These are phyloP conservation scores for Anolis sagrei DNA, from an alignment of 2,113 vertebrate genomes.

Conservation along the genomic window DNA sequence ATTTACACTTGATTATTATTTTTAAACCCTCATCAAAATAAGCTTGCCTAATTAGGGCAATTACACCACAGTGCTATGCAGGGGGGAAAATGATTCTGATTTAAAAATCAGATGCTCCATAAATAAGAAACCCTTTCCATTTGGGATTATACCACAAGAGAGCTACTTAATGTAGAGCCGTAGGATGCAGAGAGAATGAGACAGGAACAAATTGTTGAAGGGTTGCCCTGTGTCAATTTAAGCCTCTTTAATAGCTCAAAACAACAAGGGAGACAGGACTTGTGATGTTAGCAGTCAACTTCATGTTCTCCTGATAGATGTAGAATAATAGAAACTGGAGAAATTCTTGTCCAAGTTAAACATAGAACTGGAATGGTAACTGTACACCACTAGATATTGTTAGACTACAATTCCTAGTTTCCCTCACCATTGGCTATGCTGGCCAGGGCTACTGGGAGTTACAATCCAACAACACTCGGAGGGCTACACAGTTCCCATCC, in stretches of 20 bases:
- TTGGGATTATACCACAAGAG: constrained; percentile 41
- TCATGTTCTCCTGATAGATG: too few species aligned
- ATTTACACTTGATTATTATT: constrained; percentile 78
- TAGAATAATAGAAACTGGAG: too few species aligned
- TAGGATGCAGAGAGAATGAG: neutral
- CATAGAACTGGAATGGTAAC: too few species aligned
- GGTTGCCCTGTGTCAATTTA: neutral
- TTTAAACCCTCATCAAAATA: constrained; percentile 80
- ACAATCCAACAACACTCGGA: too few species aligned
- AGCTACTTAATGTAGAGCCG: constrained; percentile 54
- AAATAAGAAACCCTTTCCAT: constrained; percentile 63
- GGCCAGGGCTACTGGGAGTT: too few species aligned
- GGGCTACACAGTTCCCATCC: too few species aligned
- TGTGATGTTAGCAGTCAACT: neutral
- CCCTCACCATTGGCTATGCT: too few species aligned
- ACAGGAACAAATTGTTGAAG: neutral
- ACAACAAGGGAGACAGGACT: neutral
- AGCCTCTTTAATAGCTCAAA: neutral
- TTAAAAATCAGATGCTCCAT: constrained; percentile 71
- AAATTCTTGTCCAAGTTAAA: too few species aligned
- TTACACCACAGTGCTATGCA: constrained; percentile 66
- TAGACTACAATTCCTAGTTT: too few species aligned
- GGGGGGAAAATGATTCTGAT: constrained; percentile 58
- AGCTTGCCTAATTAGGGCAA: constrained; percentile 79
- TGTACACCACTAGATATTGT: too few species aligned